Evolutionary conservation across 1,140 invertebrate species (phyloP).

Genomic region (Sarcophaga peregrina): DNA sequence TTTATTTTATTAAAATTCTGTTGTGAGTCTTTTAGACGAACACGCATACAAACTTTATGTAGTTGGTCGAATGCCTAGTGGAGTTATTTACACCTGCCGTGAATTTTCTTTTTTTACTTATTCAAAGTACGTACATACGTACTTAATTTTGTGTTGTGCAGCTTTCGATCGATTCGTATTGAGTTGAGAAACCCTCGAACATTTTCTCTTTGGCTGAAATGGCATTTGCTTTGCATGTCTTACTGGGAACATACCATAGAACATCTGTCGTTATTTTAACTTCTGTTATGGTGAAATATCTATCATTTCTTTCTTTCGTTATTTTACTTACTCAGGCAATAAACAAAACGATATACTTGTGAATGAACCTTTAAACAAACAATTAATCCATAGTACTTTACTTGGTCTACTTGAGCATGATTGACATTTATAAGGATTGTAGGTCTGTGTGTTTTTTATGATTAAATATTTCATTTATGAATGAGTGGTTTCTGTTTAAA

Average conservation of each 20-base stretch:
- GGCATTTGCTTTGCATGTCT: slow-evolving; percentile 54
- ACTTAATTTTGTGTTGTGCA: slow-evolving; percentile 50
- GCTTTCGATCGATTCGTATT: background rate
- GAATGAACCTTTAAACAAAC: slow-evolving; percentile 18
- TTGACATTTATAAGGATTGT: slow-evolving; percentile 44
- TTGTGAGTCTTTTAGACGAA: background rate
- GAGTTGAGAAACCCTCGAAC: background rate
- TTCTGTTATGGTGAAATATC: background rate
- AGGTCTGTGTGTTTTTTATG: background rate
- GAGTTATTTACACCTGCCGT: slow-evolving; percentile 21
- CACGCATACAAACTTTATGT: background rate
- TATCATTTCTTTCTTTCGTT: background rate
- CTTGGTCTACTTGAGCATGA: slow-evolving; percentile 26
- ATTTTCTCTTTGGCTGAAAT: background rate
- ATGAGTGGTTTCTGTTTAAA: slow-evolving; percentile 6
- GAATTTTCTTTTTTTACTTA: slow-evolving; percentile 4
- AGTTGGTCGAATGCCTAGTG: background rate
- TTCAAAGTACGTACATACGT: background rate
- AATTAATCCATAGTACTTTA: slow-evolving; percentile 4
- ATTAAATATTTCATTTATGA: background rate
- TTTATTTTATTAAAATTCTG: slow-evolving; percentile 1
- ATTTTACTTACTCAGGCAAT: background rate
- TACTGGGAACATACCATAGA: slow-evolving; percentile 48
- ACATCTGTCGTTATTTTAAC: slow-evolving; percentile 59
- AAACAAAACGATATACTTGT: background rate